These are phyloP conservation scores for Chitala chitala DNA, from an alignment of 2,113 vertebrate genomes.

Conservation along the genomic window DNA sequence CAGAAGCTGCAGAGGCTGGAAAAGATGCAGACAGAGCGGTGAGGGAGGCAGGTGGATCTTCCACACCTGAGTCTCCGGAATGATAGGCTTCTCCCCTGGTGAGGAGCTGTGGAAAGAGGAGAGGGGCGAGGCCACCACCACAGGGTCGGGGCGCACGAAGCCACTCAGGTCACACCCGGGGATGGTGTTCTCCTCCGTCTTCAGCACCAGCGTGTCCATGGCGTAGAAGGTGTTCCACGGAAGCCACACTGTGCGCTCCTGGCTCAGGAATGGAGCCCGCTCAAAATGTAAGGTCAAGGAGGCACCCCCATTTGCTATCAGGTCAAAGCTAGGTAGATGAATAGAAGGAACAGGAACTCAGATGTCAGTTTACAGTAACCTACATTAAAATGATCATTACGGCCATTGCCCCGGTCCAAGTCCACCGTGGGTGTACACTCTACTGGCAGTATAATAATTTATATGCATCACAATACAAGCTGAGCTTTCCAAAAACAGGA, in stretches of 20 bases:
- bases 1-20: too few species aligned
- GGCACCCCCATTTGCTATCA: constrained; percentile 79
- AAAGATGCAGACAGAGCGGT: not conserved
- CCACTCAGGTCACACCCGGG: constrained; percentile 81
- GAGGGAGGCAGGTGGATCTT: not conserved
- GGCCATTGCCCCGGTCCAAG: too few species aligned
- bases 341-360: too few species aligned
- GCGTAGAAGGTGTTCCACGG: constrained; percentile 82
- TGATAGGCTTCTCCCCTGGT: constrained; percentile 71
- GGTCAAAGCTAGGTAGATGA: constrained; percentile 68
- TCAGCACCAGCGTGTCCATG: constrained; percentile 80
- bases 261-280: constrained; percentile 77
- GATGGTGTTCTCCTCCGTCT: constrained; percentile 77
- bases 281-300: constrained; percentile 80
- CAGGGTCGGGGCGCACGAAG: constrained; percentile 74
- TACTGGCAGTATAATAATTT: too few species aligned
- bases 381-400: too few species aligned
- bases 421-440: too few species aligned
- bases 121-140: constrained; percentile 77
- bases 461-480: too few species aligned
- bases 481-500: not conserved
- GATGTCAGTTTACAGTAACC: too few species aligned
- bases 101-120: constrained; percentile 81
- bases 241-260: constrained; percentile 80
- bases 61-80: constrained; percentile 82